Percentiles rank a stretch among this genome's conserved stretches.
phyloP scores from a whole-genome alignment of 2,113 vertebrate genomes.

The Psettodes erumei region DNA sequence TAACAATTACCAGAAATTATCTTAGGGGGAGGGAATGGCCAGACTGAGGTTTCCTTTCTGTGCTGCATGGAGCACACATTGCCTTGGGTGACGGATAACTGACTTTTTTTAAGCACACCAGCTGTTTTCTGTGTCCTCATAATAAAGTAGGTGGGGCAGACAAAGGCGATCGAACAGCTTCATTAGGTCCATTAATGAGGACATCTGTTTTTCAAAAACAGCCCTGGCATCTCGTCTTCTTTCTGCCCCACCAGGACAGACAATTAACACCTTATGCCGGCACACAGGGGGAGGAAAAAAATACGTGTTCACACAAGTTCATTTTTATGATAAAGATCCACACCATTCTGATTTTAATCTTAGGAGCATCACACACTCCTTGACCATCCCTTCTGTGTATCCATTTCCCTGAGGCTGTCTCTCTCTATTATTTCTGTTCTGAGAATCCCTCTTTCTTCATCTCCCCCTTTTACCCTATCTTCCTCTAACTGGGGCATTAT shows the following conservation, averaged over 20 bases:
- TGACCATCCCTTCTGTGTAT: conserved; percentile 6
- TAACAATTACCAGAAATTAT: conserved; percentile 56
- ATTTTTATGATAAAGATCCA: not conserved
- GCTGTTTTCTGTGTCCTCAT: conserved; percentile 51
- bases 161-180: conserved; percentile 58
- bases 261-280: conserved; percentile 59
- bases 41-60: conserved; percentile 16
- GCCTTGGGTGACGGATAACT: conserved; percentile 53
- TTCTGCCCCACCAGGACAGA: conserved; percentile 19
- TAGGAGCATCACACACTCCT: not conserved
- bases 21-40: conserved; percentile 4
- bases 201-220: conserved; percentile 64
- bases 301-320: conserved; percentile 2
- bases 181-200: conserved; percentile 64
- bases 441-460: conserved; percentile 6
- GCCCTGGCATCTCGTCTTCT: conserved; percentile 5
- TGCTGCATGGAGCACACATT: conserved; percentile 11
- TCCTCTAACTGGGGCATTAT: conserved; percentile 58
- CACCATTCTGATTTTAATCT: not conserved
- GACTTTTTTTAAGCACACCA: conserved; percentile 56
- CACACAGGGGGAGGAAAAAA: not conserved
- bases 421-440: not conserved
- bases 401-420: conserved; percentile 2
- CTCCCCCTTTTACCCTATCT: conserved; percentile 22
- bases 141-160: conserved; percentile 48